phyloP scores from a whole-genome alignment of 2,113 vertebrate species.

The Eira barbara region DNA sequence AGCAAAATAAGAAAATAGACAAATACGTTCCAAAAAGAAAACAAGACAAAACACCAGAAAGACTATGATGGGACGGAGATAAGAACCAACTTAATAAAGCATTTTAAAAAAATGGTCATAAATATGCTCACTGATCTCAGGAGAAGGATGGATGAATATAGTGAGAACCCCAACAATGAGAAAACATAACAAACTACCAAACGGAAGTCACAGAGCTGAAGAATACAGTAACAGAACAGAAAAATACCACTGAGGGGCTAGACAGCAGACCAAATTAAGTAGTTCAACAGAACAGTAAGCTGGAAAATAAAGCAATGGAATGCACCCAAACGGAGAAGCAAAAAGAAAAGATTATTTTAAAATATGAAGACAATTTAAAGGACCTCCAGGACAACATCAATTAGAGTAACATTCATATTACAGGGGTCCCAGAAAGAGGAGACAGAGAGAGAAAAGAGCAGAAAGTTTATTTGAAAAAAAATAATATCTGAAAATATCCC shows the following conservation, averaged over 20 bases:
- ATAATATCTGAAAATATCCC: not conserved
- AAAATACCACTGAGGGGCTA: not conserved
- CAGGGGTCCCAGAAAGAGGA: not conserved
- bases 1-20: not conserved
- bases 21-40: not conserved
- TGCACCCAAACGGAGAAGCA: not conserved
- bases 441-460: not conserved
- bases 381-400: not conserved
- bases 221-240: not conserved
- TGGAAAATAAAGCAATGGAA: not conserved
- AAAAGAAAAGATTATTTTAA: not conserved
- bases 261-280: not conserved
- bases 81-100: not conserved
- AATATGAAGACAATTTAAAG: not conserved
- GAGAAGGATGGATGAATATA: not conserved
- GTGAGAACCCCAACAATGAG: not conserved
- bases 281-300: not conserved
- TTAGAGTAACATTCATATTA: not conserved
- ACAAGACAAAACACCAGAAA: not conserved
- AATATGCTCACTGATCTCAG: not conserved
- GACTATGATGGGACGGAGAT: not conserved
- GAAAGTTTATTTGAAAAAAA: not conserved
- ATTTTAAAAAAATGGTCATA: not conserved
- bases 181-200: not conserved
- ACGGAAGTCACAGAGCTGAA: not conserved